A percentile compares a stretch with the other conserved stretches of the same genome.
Conservation (phyloP, 2,113 vertebrate species). For the Corythoichthys intestinalis region DNA sequence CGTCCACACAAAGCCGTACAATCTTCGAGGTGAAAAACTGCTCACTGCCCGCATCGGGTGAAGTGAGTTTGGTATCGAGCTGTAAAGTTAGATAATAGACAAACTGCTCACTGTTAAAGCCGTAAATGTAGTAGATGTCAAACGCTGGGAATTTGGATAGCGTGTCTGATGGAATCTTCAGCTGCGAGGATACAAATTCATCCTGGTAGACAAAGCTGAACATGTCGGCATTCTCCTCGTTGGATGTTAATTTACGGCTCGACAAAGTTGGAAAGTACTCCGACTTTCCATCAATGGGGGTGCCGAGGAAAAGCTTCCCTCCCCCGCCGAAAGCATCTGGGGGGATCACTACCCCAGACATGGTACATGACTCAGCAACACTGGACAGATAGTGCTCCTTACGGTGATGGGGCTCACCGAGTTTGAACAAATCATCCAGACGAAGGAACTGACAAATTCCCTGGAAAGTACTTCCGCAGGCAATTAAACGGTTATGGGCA, state of each 20-base stretch:
- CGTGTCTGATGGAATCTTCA: constrained; percentile 96
- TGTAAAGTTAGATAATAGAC: constrained; percentile 95
- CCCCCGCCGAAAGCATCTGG: constrained; percentile 75
- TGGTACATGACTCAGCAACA: constrained; percentile 87
- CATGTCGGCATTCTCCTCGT: constrained; percentile 95
- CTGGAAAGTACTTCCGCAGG: constrained; percentile 92
- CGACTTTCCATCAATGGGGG: constrained; percentile 91
- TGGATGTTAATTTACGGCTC: constrained; percentile 91
- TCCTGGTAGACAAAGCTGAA: constrained; percentile 98
- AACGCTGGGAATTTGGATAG: constrained; percentile 95
- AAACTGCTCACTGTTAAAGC: constrained; percentile 95
- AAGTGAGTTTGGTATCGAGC: constrained; percentile 91
- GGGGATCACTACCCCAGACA: constrained; percentile 92
- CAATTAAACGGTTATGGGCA: constrained; percentile 88
- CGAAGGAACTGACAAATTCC: constrained; percentile 97
- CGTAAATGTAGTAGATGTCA: constrained; percentile 96
- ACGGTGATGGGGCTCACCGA: constrained; percentile 93
- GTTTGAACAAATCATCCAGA: constrained; percentile 94
- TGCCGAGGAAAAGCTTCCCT: constrained; percentile 92
- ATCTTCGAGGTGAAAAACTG: constrained; percentile 98
- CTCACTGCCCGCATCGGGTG: constrained; percentile 86
- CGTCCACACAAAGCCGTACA: constrained; percentile 89
- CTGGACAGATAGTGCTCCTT: constrained; percentile 98
- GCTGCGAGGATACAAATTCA: constrained; percentile 93
- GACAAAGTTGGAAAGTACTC: constrained; percentile 96